Evolutionary conservation across 2,888 invertebrate genomes (phyloP).

Genomic region (Dolichomitus sp.): DNA sequence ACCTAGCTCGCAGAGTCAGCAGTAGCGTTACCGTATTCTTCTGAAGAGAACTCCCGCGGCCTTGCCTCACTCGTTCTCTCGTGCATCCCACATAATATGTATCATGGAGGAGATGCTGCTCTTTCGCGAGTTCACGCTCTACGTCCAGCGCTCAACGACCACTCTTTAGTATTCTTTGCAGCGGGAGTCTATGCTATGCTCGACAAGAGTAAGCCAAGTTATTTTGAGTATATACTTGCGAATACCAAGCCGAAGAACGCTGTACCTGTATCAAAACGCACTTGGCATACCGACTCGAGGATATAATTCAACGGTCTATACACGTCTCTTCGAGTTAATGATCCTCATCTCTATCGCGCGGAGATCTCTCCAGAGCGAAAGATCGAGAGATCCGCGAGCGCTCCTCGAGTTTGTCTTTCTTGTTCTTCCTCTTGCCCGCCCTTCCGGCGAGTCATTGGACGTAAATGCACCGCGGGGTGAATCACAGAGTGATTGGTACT

Average conservation of each 20-base stretch:
- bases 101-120: constrained; percentile 48
- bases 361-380: constrained; percentile 7
- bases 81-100: constrained; percentile 36
- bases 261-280: constrained; percentile 53
- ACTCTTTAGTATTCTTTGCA: constrained; percentile 20
- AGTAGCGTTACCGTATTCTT: constrained; percentile 18
- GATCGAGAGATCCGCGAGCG: constrained; percentile 33
- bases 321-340: constrained; percentile 60
- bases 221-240: constrained; percentile 27
- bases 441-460: constrained; percentile 41
- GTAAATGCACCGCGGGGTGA: background rate
- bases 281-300: constrained; percentile 38
- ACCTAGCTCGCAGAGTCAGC: background rate
- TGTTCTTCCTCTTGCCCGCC: constrained; percentile 1
- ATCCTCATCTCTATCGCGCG: constrained; percentile 42
- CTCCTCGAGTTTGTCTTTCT: constrained; percentile 25
- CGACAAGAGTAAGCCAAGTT: constrained; percentile 6
- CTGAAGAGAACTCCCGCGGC: constrained; percentile 53
- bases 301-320: constrained; percentile 49
- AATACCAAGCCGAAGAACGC: constrained; percentile 1
- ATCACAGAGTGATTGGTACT: constrained; percentile 22
- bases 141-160: constrained; percentile 46
- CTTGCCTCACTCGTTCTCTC: constrained; percentile 57
- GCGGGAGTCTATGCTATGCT: background rate
- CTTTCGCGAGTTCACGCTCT: constrained; percentile 54